A percentile compares a stretch with the other conserved stretches of the same genome.
phyloP scores from a whole-genome alignment of 2,888 invertebrate species.

The Drosophila stalkeri region DNA sequence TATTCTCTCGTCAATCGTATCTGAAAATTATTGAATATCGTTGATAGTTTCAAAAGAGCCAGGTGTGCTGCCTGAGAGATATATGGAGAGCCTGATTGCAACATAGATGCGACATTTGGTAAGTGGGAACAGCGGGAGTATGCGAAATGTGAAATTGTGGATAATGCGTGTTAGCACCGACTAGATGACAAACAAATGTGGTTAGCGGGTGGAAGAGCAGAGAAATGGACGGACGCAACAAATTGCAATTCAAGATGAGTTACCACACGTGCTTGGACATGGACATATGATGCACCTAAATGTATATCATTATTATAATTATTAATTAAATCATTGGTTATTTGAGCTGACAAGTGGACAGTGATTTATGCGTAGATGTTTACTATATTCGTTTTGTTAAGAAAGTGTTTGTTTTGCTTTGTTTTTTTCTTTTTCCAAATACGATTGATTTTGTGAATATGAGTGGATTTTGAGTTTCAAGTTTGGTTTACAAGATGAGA shows the following conservation, averaged over 20 bases:
- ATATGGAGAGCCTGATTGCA: conserved; percentile 56
- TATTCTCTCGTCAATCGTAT: conserved; percentile 97
- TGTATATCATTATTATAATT: conserved; percentile 8
- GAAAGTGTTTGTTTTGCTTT: conserved; percentile 23
- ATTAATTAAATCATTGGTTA: conserved; percentile 31
- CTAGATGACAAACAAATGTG: conserved; percentile 46
- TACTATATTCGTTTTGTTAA: conserved; percentile 42
- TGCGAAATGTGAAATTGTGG: conserved; percentile 42
- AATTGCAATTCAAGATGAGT: conserved; percentile 18
- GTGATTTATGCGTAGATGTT: conserved; percentile 56
- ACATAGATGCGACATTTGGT: conserved; percentile 50
- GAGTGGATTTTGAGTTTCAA: conserved; percentile 62
- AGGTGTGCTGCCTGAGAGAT: conserved; percentile 66
- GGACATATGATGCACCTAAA: conserved; percentile 42
- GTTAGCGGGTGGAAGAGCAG: conserved; percentile 42
- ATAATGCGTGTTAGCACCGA: conserved; percentile 64
- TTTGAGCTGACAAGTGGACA: conserved; percentile 54
- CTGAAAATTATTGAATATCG: conserved; percentile 86
- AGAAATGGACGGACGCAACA: conserved; percentile 3
- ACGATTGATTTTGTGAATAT: conserved; percentile 84
- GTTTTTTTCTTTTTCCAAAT: conserved; percentile 80
- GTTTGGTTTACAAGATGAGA: conserved; percentile 48
- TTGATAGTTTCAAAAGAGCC: conserved; percentile 83
- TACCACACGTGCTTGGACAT: conserved; percentile 62
- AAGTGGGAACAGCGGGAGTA: conserved; percentile 45